These are phyloP conservation scores for Myiotriccus ornatus DNA, from an alignment of 2,797 vertebrate species.

Conservation along the genomic window DNA sequence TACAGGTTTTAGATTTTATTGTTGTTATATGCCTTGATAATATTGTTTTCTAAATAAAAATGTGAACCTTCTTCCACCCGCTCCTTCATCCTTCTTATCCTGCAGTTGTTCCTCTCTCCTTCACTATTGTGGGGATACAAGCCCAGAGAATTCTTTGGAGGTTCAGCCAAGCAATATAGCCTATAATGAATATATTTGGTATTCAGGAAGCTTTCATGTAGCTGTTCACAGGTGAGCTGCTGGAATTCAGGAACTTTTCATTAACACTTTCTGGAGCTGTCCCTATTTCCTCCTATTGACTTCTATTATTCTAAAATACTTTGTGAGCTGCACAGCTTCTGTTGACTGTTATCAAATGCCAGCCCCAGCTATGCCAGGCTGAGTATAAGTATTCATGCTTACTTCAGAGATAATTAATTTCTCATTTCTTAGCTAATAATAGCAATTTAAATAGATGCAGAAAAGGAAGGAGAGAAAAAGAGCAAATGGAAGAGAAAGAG, in stretches of 20 bases:
- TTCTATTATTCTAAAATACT: slow-evolving; percentile 18
- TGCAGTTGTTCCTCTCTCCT: not conserved
- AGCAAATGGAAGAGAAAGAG: slow-evolving; percentile 30
- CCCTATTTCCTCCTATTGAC: slow-evolving; percentile 22
- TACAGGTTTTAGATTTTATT: not conserved
- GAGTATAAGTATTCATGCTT: not conserved
- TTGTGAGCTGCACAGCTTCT: not conserved
- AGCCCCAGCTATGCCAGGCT: not conserved
- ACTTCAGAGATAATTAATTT: slow-evolving; percentile 49
- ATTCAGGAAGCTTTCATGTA: slow-evolving; percentile 42
- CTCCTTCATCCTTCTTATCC: not conserved
- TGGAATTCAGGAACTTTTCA: slow-evolving; percentile 57
- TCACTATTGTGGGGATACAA: slow-evolving; percentile 15
- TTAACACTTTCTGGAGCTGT: slow-evolving; percentile 50
- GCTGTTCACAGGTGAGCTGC: not conserved
- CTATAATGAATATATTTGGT: slow-evolving; percentile 58
- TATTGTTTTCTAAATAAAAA: not conserved
- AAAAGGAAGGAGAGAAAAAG: not conserved
- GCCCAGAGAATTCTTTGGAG: slow-evolving; percentile 26
- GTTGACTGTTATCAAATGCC: slow-evolving; percentile 24
- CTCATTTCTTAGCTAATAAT: slow-evolving; percentile 30
- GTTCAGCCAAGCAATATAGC: slow-evolving; percentile 31
- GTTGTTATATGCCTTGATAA: not conserved
- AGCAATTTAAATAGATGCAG: not conserved
- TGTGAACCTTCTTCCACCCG: not conserved